phyloP scores from a whole-genome alignment of 2,113 vertebrate genomes.

The Scomber japonicus region DNA sequence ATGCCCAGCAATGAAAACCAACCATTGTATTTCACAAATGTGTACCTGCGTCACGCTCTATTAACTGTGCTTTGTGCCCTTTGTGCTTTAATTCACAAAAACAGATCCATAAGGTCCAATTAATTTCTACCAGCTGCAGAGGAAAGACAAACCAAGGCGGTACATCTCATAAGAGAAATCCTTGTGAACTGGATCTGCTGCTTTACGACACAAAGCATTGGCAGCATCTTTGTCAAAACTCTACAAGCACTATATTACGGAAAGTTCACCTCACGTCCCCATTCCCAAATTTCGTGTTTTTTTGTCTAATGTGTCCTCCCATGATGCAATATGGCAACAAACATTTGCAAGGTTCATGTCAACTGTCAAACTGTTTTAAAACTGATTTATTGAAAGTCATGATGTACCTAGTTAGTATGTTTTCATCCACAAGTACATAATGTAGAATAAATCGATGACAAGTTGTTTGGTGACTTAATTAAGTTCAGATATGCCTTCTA shows the following conservation, averaged over 20 bases:
- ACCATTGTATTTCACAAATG: not conserved
- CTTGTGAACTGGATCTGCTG: not conserved
- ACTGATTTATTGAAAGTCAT: not conserved
- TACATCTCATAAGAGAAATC: not conserved
- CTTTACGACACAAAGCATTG: not conserved
- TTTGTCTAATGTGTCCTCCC: not conserved
- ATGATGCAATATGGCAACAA: conserved; percentile 8
- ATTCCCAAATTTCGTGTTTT: not conserved
- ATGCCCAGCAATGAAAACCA: not conserved
- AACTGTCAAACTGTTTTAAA: conserved; percentile 2
- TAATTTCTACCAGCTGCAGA: not conserved
- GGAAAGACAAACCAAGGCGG: not conserved
- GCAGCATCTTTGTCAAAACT: not conserved
- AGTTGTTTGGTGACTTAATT: conserved; percentile 6
- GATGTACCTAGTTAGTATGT: not conserved
- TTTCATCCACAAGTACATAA: conserved; percentile 8
- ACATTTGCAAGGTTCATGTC: not conserved
- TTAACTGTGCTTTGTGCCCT: not conserved
- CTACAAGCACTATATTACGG: not conserved
- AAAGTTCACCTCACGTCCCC: not conserved
- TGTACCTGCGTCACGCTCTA: not conserved
- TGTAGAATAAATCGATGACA: not conserved
- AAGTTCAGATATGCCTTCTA: not conserved
- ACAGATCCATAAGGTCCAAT: not conserved
- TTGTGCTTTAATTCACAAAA: conserved; percentile 5